phyloP scores from a whole-genome alignment of 53 echinoderm and acorn worm species.

The Paracentrotus lividus region DNA sequence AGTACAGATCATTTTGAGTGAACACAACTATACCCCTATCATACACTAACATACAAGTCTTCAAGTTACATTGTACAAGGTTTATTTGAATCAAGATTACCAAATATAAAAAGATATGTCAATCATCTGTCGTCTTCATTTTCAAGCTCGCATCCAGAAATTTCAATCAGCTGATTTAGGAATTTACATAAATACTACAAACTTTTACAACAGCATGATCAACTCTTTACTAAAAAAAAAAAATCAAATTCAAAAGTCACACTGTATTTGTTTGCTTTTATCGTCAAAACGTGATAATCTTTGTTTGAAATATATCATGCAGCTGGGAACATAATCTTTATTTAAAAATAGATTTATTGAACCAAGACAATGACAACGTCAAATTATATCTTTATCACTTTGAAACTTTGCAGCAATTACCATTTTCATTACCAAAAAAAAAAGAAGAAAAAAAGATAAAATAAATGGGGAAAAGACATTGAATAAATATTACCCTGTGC shows the following conservation, averaged over 20 bases:
- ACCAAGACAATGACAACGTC: too few relatives aligned
- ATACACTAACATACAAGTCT: constrained; percentile 12
- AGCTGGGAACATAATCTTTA: too few relatives aligned
- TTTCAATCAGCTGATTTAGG: neutral
- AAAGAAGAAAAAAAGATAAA: neutral
- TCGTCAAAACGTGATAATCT: neutral
- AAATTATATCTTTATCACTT: neutral
- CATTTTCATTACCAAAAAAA: neutral
- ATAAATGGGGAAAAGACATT: neutral
- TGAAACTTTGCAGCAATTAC: neutral
- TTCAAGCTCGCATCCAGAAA: neutral
- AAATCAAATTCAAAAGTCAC: too few relatives aligned
- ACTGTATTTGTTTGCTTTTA: neutral
- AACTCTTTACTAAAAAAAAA: neutral
- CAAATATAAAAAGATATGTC: neutral
- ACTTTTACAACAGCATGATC: neutral
- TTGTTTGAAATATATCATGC: too few relatives aligned
- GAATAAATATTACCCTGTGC: constrained; percentile 10
- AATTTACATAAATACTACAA: neutral
- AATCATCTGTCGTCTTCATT: neutral
- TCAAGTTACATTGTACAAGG: constrained; percentile 24
- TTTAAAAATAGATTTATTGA: too few relatives aligned
- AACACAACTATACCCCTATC: constrained; percentile 36
- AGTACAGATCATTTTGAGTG: constrained; percentile 55
- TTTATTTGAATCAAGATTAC: constrained; percentile 11